Conservation (phyloP, 2,888 invertebrate genomes). For the Leptinotarsa peninsularis region DNA sequence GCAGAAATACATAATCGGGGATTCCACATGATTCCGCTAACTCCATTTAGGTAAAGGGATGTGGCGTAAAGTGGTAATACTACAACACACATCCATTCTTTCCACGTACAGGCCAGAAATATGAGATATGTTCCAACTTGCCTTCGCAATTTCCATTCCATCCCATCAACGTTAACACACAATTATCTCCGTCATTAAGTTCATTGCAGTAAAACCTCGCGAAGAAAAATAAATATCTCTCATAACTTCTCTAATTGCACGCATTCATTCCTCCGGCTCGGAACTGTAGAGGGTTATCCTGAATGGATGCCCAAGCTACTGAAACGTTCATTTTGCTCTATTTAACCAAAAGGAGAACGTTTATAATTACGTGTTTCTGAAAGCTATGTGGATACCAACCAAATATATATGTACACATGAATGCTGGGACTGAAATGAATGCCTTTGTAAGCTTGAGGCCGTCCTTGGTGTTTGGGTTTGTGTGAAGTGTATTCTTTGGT, state of each 20-base stretch:
- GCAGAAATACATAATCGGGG: too few relatives aligned
- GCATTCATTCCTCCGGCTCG: slow-evolving; percentile 1
- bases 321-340: slow-evolving; percentile 22
- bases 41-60: too few relatives aligned
- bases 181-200: slow-evolving; percentile 13
- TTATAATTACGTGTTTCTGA: slow-evolving; percentile 25
- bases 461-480: background rate
- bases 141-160: background rate
- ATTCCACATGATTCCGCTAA: too few relatives aligned
- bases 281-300: slow-evolving; percentile 13
- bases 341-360: slow-evolving; percentile 9
- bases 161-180: slow-evolving; percentile 12
- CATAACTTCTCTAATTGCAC: slow-evolving; percentile 14
- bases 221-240: slow-evolving; percentile 8
- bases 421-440: slow-evolving; percentile 22
- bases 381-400: slow-evolving; percentile 26
- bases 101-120: too few relatives aligned
- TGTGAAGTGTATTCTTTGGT: slow-evolving; percentile 4
- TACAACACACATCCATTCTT: background rate
- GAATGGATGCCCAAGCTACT: slow-evolving; percentile 21
- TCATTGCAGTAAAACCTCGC: slow-evolving; percentile 10
- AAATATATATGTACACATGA: slow-evolving; percentile 26
- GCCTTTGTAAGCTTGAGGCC: slow-evolving; percentile 21
- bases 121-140: background rate
- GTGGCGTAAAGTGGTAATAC: too few relatives aligned